phyloP scores from a whole-genome alignment of 2,888 invertebrate species.

The Polydrusus cervinus region DNA sequence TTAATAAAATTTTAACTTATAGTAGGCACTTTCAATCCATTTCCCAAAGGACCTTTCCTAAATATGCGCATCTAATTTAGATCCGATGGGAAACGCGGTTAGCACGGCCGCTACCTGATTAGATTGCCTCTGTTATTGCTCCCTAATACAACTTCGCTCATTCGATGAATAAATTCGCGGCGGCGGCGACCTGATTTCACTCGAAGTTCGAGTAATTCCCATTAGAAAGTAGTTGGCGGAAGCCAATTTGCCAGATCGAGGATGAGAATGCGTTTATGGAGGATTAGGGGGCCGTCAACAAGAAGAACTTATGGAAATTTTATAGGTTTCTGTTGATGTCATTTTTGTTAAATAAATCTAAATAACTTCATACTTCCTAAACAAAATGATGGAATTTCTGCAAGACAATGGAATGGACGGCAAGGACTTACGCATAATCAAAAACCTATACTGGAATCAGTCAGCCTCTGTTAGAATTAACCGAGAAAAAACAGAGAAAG shows the following conservation, averaged over 20 bases:
- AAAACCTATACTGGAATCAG: too few species aligned
- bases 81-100: conserved; percentile 40
- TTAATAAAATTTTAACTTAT: conserved; percentile 18
- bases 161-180: conserved; percentile 37
- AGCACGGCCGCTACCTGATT: conserved; percentile 40
- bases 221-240: conserved; percentile 39
- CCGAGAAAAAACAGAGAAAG: too few species aligned
- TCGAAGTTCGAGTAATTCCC: conserved; percentile 33
- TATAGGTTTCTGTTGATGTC: neutral
- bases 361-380: neutral
- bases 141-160: conserved; percentile 37
- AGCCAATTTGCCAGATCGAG: conserved; percentile 36
- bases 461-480: too few species aligned
- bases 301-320: conserved; percentile 13
- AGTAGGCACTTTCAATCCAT: conserved; percentile 20
- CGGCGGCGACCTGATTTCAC: conserved; percentile 28
- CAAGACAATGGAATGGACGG: too few species aligned
- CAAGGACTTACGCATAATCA: too few species aligned
- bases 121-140: conserved; percentile 40
- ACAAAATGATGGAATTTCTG: too few species aligned
- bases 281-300: conserved; percentile 36
- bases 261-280: conserved; percentile 35
- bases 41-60: conserved; percentile 18
- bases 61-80: conserved; percentile 31
- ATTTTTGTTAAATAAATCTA: neutral